These are phyloP conservation scores for Sterna hirundo DNA, from an alignment of 2,113 vertebrate genomes.

Conservation along the genomic window DNA sequence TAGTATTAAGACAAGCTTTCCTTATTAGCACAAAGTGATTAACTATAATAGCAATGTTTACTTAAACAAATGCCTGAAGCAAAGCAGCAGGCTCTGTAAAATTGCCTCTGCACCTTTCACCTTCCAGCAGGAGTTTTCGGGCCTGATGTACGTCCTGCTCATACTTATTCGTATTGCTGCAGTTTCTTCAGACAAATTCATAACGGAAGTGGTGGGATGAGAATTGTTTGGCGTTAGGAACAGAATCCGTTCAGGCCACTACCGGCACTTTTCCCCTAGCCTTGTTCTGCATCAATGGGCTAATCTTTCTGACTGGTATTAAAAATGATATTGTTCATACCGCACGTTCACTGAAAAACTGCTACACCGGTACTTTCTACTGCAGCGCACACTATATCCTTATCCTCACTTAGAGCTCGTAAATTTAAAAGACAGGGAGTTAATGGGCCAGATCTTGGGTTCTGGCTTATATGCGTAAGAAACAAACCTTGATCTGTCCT, in stretches of 20 bases:
- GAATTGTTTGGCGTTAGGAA: neutral
- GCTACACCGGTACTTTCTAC: neutral
- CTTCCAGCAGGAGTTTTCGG: neutral
- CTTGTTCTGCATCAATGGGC: neutral
- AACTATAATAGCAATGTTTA: conserved; percentile 1
- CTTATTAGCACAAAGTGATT: conserved; percentile 18
- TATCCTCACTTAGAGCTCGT: neutral
- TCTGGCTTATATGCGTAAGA: neutral
- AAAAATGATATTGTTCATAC: neutral
- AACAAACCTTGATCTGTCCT: neutral
- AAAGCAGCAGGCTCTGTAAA: neutral
- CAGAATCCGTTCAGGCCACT: neutral
- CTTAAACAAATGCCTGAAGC: conserved; percentile 15
- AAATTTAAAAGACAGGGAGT: neutral
- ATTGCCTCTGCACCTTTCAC: neutral
- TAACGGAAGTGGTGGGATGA: neutral
- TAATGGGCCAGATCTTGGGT: neutral
- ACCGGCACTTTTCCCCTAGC: neutral
- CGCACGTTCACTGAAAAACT: neutral
- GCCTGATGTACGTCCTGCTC: neutral
- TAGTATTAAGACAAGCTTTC: neutral
- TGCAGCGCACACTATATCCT: neutral
- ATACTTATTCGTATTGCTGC: neutral
- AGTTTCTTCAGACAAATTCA: neutral
- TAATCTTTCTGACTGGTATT: neutral